Percentiles rank a stretch among this genome's conserved stretches.
phyloP scores from a whole-genome alignment of 2,797 vertebrate genomes.

The Psittacula echo region DNA sequence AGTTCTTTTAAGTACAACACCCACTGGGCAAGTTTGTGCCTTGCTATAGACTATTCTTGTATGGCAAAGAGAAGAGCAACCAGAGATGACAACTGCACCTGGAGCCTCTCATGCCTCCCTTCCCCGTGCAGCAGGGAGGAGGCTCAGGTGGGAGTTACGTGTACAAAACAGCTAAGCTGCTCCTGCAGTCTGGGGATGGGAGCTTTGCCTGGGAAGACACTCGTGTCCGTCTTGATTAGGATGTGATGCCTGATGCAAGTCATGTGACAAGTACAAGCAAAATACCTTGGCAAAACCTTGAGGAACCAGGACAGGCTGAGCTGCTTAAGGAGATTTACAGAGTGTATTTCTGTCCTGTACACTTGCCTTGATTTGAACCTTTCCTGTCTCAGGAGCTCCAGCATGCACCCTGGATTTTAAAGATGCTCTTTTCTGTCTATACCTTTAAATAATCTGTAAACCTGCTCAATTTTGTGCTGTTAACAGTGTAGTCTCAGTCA shows the following conservation, averaged over 20 bases:
- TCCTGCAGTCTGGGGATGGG: conserved; percentile 12
- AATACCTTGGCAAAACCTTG: conserved; percentile 71
- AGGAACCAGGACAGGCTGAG: conserved; percentile 68
- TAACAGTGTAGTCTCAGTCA: neutral
- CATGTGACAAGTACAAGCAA: conserved; percentile 66
- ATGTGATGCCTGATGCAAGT: conserved; percentile 51
- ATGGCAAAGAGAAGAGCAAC: neutral
- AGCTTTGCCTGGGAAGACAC: conserved; percentile 66
- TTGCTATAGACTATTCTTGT: neutral
- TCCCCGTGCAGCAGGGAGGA: neutral
- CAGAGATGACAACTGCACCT: neutral
- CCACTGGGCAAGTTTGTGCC: neutral
- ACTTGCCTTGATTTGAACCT: conserved; percentile 44
- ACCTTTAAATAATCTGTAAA: neutral
- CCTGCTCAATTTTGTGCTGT: neutral
- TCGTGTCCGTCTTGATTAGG: conserved; percentile 47
- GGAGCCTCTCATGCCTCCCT: neutral
- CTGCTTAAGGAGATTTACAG: conserved; percentile 72
- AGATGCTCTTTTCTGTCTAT: neutral
- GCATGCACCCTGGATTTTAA: neutral
- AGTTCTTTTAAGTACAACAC: neutral
- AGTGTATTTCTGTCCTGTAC: conserved; percentile 64
- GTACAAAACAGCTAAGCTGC: conserved; percentile 26
- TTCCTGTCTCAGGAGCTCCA: conserved; percentile 2
- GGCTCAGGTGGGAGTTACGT: neutral